These are phyloP conservation scores for Delphinapterus leucas DNA, from an alignment of 2,113 vertebrate genomes.

Conservation along the genomic window DNA sequence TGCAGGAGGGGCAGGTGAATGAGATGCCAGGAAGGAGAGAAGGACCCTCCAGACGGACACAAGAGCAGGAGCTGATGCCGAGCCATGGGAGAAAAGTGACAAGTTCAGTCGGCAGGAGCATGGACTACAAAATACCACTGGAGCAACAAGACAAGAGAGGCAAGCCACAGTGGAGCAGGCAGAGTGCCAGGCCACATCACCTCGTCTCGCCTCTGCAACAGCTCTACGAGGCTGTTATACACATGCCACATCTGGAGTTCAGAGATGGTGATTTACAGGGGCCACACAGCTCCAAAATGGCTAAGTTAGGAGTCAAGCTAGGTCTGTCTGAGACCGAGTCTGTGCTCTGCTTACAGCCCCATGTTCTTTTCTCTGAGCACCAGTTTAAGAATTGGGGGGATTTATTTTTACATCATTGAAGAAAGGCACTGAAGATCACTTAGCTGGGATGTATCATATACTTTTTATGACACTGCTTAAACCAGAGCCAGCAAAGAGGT, in stretches of 20 bases:
- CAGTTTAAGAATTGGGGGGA: neutral
- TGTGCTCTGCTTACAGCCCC: neutral
- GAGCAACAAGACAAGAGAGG: neutral
- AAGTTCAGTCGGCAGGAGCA: neutral
- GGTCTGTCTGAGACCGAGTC: rapidly evolving
- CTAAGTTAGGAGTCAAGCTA: neutral
- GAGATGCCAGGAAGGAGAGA: neutral
- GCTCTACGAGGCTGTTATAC: neutral
- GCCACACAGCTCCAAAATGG: neutral
- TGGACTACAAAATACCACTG: rapidly evolving
- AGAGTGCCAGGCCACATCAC: rapidly evolving
- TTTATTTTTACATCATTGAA: neutral
- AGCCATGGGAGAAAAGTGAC: rapidly evolving
- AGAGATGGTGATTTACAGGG: neutral
- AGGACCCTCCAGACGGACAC: rapidly evolving
- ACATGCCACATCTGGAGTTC: rapidly evolving
- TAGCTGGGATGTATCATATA: rapidly evolving
- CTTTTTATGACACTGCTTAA: neutral
- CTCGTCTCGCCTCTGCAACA: neutral
- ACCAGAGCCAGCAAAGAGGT: neutral
- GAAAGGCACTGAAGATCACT: neutral
- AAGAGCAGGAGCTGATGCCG: rapidly evolving
- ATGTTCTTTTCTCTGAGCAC: neutral
- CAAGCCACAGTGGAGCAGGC: neutral
- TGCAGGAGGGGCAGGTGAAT: neutral